These are phyloP conservation scores for Eupithecia insigniata DNA, from an alignment of 2,888 invertebrate species.

Conservation along the genomic window DNA sequence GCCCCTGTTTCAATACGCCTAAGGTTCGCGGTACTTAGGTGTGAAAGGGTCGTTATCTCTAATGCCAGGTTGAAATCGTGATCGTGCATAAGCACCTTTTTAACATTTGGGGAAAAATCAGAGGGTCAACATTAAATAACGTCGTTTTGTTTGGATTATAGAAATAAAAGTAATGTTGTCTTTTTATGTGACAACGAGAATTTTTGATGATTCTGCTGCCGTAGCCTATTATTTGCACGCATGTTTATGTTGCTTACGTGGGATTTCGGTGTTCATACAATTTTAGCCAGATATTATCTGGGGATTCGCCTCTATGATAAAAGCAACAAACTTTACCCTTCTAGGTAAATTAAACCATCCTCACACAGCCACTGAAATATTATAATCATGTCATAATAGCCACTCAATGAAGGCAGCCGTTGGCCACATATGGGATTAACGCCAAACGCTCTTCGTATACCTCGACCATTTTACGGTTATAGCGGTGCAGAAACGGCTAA, in stretches of 20 bases:
- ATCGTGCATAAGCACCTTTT: constrained; percentile 43
- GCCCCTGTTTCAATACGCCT: constrained; percentile 16
- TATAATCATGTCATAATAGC: constrained; percentile 51
- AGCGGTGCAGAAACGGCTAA: constrained; percentile 62
- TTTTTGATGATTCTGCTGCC: neutral
- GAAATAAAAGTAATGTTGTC: constrained; percentile 14
- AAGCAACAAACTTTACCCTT: constrained; percentile 13
- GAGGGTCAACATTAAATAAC: constrained; percentile 23
- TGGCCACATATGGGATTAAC: constrained; percentile 65
- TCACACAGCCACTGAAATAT: constrained; percentile 40
- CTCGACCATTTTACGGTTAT: constrained; percentile 69
- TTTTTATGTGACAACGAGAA: neutral
- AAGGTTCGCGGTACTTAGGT: constrained; percentile 24
- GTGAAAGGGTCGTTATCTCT: constrained; percentile 36
- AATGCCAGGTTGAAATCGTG: constrained; percentile 45
- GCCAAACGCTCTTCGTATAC: constrained; percentile 52
- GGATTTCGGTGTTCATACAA: neutral
- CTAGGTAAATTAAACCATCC: constrained; percentile 36
- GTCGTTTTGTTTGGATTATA: constrained; percentile 27
- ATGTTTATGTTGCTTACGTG: constrained; percentile 8
- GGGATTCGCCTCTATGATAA: neutral
- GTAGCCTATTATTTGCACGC: constrained; percentile 4
- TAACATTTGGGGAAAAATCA: constrained; percentile 33
- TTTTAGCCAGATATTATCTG: constrained; percentile 1
- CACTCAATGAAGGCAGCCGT: constrained; percentile 44